Base-by-base conservation (phyloP, 2,888 invertebrate genomes). In the Alcis repandata region DNA sequence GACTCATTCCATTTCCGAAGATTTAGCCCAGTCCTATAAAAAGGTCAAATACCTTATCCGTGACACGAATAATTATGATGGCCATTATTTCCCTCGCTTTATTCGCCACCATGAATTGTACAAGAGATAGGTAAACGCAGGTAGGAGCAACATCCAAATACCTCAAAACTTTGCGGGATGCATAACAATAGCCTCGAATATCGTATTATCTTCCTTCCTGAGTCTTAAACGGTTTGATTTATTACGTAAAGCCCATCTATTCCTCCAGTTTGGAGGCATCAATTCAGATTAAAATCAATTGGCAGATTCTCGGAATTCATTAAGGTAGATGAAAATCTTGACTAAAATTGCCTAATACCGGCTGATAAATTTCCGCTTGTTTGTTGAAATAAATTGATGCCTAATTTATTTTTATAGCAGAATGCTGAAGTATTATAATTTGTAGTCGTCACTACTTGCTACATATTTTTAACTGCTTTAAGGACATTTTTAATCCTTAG, bases 181-280 rank as follows among this genome's bases (percentile, higher is more conserved):
- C 74, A 72, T 74, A 72, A 72, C 69, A 72, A 72, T 72, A 67
- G 69, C 65, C 58, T 51, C 22, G 70, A 69, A 70, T 51, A 67
- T 61, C 64, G 68, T 66, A 70, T 69, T 70, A 72, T 72, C 68
- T 69, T 57, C 59, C 57, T 61, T 56, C 62, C 61, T 59, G 49
- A 70, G 72, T 69, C 61, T 67, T 70, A 69, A 72, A 67, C 66
- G 56, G 61, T 70, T 69, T 72, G 70, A 72, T 72, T 72, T 69
- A 72, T 70, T 48, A 59, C 45, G 27, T 19, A 46, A 27, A 51
- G 41, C 41, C 62, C 61, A 66, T 63, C 59, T 53, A 62, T 67
- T 59, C 49, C 53, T 59, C n/a, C 17, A 45, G 49, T 51, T 56
- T 53, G 10, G 43, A 59, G 56, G 41, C 59, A 59, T 63, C 53